Conservation (phyloP, 2,888 invertebrate species). For the Gari tellinella region DNA sequence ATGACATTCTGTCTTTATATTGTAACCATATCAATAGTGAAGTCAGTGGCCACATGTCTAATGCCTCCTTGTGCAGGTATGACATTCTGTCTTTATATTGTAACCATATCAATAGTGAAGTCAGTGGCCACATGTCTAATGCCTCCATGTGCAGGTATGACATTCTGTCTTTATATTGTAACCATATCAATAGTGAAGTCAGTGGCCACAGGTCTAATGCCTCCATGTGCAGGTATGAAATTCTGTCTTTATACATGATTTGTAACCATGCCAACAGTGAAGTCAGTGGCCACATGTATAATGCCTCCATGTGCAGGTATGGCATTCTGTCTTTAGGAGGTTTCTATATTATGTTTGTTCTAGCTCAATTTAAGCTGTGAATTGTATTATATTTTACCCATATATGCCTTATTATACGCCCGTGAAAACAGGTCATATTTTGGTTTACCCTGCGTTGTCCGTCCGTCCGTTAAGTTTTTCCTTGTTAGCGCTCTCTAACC, state of each 20-base stretch:
- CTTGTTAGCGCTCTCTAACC: too few species aligned
- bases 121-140: constrained; percentile 80
- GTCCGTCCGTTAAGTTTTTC: too few species aligned
- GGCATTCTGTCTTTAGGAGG: too few species aligned
- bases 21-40: constrained; percentile 68
- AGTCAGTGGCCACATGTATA: constrained; percentile 79
- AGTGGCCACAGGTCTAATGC: constrained; percentile 80
- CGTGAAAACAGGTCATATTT: too few species aligned
- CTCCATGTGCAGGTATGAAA: constrained; percentile 81
- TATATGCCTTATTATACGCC: too few species aligned
- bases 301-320: constrained; percentile 81
- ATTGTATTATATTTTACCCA: too few species aligned
- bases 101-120: constrained; percentile 68
- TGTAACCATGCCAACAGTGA: constrained; percentile 68
- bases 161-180: constrained; percentile 68
- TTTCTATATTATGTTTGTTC: too few species aligned
- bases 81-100: constrained; percentile 63
- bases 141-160: constrained; percentile 80
- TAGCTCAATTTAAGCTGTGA: too few species aligned
- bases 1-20: too few species aligned
- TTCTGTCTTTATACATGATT: too few species aligned
- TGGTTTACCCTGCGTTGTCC: too few species aligned
- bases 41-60: constrained; percentile 80
- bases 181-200: constrained; percentile 71
- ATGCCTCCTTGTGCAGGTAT: constrained; percentile 81